Percentiles rank a stretch among this genome's conserved stretches.
Conservation (phyloP, 2,888 invertebrate genomes). For the Drosophila affinis region DNA sequence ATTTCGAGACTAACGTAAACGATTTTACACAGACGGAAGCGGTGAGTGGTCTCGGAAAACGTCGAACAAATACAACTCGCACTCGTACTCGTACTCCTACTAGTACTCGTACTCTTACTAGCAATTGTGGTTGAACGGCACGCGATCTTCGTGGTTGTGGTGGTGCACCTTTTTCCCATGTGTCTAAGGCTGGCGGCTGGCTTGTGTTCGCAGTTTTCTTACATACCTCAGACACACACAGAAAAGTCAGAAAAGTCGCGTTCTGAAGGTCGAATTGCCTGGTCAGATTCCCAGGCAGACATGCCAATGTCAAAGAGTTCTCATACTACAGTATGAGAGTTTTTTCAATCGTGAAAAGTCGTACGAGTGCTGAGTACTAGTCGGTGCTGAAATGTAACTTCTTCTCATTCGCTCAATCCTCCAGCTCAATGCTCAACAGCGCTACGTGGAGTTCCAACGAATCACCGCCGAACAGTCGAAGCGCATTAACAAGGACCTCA, state of each 20-base stretch:
- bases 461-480: constrained; percentile 91
- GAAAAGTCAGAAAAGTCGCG: constrained; percentile 42
- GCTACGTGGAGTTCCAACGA: constrained; percentile 92
- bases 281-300: constrained; percentile 68
- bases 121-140: constrained; percentile 51
- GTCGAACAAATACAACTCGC: background rate
- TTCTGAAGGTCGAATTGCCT: constrained; percentile 57
- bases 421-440: constrained; percentile 91
- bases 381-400: background rate
- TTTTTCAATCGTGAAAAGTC: constrained; percentile 7
- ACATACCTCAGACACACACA: constrained; percentile 27
- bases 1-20: constrained; percentile 94
- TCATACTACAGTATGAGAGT: constrained; percentile 29
- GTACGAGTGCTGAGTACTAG: background rate
- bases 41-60: constrained; percentile 86
- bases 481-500: constrained; percentile 87
- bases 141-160: constrained; percentile 49
- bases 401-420: background rate
- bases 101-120: constrained; percentile 33
- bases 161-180: constrained; percentile 45
- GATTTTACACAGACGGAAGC: constrained; percentile 92
- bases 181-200: constrained; percentile 19
- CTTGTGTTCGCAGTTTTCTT: constrained; percentile 43
- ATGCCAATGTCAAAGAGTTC: constrained; percentile 72
- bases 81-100: constrained; percentile 10